Evolutionary conservation across 2,113 vertebrate species (phyloP).

Genomic region (Gymnorhina tibicen): DNA sequence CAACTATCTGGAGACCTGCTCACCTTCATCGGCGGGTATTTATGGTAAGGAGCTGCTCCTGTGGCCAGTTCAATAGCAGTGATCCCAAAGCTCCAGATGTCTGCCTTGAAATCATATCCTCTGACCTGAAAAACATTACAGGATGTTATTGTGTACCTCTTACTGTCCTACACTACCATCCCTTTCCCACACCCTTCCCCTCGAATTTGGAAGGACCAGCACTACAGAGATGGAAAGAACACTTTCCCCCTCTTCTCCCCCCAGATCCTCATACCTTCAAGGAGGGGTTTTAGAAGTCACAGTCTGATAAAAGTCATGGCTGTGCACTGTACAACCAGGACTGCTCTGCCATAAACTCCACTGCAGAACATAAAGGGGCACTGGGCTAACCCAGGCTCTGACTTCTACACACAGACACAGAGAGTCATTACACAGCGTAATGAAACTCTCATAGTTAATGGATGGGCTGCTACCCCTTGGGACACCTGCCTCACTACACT

Average conservation of each 20-base stretch:
- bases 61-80: constrained; percentile 97
- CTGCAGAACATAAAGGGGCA: neutral
- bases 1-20: neutral
- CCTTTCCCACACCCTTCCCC: neutral
- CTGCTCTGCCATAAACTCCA: neutral
- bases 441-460: neutral
- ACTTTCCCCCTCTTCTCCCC: neutral
- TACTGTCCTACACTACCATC: neutral
- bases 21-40: constrained; percentile 98
- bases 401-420: neutral
- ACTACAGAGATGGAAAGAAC: neutral
- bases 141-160: neutral
- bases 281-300: neutral
- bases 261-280: neutral
- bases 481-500: neutral
- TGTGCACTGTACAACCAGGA: neutral
- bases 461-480: neutral
- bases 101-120: constrained; percentile 98
- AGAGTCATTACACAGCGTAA: neutral
- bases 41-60: constrained; percentile 96
- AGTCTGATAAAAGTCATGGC: neutral
- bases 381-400: neutral
- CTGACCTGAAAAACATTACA: constrained; percentile 78
- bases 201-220: neutral
- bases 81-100: constrained; percentile 99